A percentile compares a stretch with the other conserved stretches of the same genome.
These are phyloP conservation scores for Merluccius polli DNA, from an alignment of 2,797 vertebrate species.

Conservation along the genomic window DNA sequence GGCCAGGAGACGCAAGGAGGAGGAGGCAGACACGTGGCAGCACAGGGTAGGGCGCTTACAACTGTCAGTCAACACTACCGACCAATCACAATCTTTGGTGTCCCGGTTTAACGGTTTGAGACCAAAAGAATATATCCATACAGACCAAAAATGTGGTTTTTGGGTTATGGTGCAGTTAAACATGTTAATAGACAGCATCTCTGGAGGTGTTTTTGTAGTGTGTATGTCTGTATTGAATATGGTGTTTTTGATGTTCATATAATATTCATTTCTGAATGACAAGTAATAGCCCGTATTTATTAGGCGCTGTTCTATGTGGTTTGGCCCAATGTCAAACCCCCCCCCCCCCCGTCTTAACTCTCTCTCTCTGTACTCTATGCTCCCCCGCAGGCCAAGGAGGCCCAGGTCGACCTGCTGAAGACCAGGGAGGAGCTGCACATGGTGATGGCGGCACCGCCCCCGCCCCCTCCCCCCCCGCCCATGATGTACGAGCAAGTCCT, in stretches of 20 bases:
- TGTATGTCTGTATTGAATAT: too few species aligned
- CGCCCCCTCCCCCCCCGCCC: slow-evolving; percentile 75
- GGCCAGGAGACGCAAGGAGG: slow-evolving; percentile 82
- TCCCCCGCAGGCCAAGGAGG: slow-evolving; percentile 77
- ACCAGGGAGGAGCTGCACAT: slow-evolving; percentile 88
- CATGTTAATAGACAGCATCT: neutral
- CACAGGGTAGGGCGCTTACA: slow-evolving; percentile 73
- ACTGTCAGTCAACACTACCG: neutral
- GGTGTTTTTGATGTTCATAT: too few species aligned
- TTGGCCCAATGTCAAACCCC: neutral
- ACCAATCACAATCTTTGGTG: neutral
- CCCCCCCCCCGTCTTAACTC: too few species aligned
- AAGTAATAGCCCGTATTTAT: neutral
- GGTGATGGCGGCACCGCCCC: slow-evolving; percentile 79
- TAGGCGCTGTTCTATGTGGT: neutral
- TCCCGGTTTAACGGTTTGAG: neutral
- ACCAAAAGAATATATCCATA: neutral
- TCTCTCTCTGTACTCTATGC: neutral
- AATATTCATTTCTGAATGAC: neutral
- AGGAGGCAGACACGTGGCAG: slow-evolving; percentile 86
- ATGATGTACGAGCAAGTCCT: slow-evolving; percentile 66
- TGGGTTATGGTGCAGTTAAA: neutral
- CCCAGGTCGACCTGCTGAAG: slow-evolving; percentile 84
- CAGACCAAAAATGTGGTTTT: neutral
- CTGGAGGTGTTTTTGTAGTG: neutral